Conservation (phyloP, 2,888 invertebrate species). For the Sinopyrophorus schimmeli region DNA sequence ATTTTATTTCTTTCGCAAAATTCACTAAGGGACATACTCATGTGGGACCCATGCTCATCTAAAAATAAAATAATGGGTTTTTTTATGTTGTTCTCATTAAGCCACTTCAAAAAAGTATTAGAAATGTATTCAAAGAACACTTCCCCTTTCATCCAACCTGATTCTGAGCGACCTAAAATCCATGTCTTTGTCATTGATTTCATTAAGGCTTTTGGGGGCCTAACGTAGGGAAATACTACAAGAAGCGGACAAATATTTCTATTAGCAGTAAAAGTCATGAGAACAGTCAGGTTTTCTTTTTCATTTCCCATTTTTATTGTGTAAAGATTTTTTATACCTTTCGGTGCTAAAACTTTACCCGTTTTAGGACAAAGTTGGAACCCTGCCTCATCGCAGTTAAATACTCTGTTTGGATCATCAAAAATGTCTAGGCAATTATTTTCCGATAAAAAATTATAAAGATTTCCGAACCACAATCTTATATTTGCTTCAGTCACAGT, state of each 20-base stretch:
- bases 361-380: slow-evolving; percentile 42
- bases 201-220: slow-evolving; percentile 33
- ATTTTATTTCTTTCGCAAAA: slow-evolving; percentile 28
- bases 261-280: slow-evolving; percentile 18
- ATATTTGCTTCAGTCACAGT: slow-evolving; percentile 41
- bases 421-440: slow-evolving; percentile 38
- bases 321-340: slow-evolving; percentile 16
- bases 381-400: slow-evolving; percentile 46
- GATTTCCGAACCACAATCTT: slow-evolving; percentile 42
- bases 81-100: slow-evolving; percentile 23
- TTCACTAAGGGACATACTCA: slow-evolving; percentile 30
- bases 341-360: slow-evolving; percentile 23
- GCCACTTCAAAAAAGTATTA: slow-evolving; percentile 30
- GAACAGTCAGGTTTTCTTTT: slow-evolving; percentile 19
- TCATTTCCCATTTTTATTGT: slow-evolving; percentile 14
- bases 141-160: slow-evolving; percentile 37
- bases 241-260: slow-evolving; percentile 24
- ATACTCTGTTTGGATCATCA: slow-evolving; percentile 37
- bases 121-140: slow-evolving; percentile 31
- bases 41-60: slow-evolving; percentile 40
- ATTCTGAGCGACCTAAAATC: slow-evolving; percentile 36
- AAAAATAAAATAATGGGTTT: slow-evolving; percentile 37
- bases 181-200: slow-evolving; percentile 31
- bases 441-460: slow-evolving; percentile 37
- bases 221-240: slow-evolving; percentile 33